Conservation (phyloP, 2,113 vertebrate species). For the Pelmatolapia mariae region DNA sequence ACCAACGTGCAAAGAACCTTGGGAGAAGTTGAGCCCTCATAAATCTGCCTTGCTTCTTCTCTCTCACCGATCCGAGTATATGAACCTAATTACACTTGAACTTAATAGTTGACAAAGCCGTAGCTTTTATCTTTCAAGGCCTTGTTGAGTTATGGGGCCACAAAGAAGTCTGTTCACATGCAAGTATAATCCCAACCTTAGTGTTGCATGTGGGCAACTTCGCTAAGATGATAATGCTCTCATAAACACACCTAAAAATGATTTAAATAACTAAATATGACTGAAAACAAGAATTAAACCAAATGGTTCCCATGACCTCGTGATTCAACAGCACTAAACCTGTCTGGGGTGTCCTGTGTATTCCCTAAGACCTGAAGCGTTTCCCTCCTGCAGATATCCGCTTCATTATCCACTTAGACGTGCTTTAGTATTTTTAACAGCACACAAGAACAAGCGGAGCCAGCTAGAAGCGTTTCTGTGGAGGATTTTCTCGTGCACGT, state of each 20-base stretch:
- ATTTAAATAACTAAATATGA: background rate
- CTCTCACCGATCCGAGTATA: fast-evolving
- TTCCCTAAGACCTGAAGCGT: background rate
- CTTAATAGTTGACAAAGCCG: background rate
- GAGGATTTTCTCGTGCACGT: background rate
- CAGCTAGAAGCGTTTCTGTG: background rate
- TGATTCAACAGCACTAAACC: conserved; percentile 7
- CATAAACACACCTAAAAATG: background rate
- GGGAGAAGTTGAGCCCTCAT: background rate
- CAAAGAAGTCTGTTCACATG: background rate
- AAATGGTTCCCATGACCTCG: conserved; percentile 2
- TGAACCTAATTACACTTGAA: background rate
- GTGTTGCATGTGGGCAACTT: background rate
- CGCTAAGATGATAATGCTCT: background rate
- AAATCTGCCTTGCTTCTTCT: background rate
- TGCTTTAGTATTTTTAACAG: conserved; percentile 2
- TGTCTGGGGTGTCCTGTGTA: background rate
- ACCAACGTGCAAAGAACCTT: background rate
- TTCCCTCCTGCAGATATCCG: background rate
- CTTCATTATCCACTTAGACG: conserved; percentile 21
- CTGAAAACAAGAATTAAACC: background rate
- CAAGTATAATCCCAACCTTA: background rate
- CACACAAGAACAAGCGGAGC: background rate
- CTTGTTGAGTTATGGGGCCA: background rate
- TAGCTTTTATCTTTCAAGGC: background rate